phyloP scores from a whole-genome alignment of 2,888 invertebrate genomes.

The Cantharis lateralis region DNA sequence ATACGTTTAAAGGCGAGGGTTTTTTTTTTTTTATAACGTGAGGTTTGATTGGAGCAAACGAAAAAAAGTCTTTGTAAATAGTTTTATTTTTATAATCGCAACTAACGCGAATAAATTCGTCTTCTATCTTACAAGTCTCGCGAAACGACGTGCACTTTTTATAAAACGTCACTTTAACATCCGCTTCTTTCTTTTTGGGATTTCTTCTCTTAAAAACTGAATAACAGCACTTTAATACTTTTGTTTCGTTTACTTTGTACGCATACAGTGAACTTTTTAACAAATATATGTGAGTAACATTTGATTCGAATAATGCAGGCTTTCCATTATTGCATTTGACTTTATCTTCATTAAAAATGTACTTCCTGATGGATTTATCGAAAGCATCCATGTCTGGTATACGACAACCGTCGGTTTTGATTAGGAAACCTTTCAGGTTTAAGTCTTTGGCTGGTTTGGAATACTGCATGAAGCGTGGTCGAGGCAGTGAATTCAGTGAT shows the following conservation, averaged over 20 bases:
- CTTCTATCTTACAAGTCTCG: constrained; percentile 54
- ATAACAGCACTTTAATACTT: constrained; percentile 66
- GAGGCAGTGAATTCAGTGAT: constrained; percentile 5
- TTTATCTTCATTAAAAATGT: constrained; percentile 57
- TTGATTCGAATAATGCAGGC: constrained; percentile 62
- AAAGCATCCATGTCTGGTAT: constrained; percentile 69
- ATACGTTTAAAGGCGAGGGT: constrained; percentile 62
- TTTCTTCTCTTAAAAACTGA: constrained; percentile 62
- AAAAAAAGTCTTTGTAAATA: constrained; percentile 71
- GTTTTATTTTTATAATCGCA: constrained; percentile 60
- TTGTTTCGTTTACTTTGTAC: constrained; percentile 58
- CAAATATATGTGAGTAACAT: constrained; percentile 64
- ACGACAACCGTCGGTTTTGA: constrained; percentile 69
- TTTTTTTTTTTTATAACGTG: background rate
- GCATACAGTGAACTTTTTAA: constrained; percentile 55
- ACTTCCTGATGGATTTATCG: constrained; percentile 61
- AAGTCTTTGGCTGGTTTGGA: constrained; percentile 6
- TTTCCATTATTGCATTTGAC: constrained; percentile 59
- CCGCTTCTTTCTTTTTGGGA: constrained; percentile 57
- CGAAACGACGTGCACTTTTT: constrained; percentile 59
- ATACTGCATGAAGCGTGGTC: background rate
- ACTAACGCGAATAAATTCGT: constrained; percentile 72
- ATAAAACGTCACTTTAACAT: constrained; percentile 58
- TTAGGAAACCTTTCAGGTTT: constrained; percentile 38
- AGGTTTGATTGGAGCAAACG: constrained; percentile 62